A percentile compares a stretch with the other conserved stretches of the same genome.
Conservation (phyloP, 2,113 vertebrate species). For the Caloenas nicobarica region DNA sequence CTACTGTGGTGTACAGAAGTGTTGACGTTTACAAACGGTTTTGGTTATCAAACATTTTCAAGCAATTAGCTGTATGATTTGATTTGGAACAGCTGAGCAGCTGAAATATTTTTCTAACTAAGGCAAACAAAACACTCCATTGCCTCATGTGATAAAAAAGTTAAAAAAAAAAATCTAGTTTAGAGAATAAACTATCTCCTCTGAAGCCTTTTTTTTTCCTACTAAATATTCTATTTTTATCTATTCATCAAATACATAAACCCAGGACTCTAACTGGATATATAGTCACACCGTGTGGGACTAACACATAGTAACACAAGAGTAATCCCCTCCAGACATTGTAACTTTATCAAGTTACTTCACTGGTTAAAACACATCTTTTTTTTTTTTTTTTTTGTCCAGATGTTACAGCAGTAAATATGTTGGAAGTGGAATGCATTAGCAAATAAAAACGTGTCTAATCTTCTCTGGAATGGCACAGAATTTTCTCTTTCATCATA, state of each 20-base stretch:
- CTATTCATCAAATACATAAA: slow-evolving; percentile 51
- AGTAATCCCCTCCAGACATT: neutral
- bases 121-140: neutral
- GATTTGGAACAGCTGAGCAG: neutral
- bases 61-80: neutral
- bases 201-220: slow-evolving; percentile 25
- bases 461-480: neutral
- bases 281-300: neutral
- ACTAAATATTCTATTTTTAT: slow-evolving; percentile 42
- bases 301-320: neutral
- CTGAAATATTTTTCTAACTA: neutral
- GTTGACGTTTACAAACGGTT: neutral
- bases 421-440: neutral
- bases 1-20: neutral
- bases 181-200: neutral
- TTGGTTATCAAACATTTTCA: neutral
- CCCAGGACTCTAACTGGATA: neutral
- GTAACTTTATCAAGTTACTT: slow-evolving; percentile 6
- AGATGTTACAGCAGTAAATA: neutral
- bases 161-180: neutral
- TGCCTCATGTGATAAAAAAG: neutral
- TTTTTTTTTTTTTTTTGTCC: neutral
- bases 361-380: slow-evolving; percentile 7
- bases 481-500: neutral
- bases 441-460: neutral